phyloP scores from a whole-genome alignment of 2,797 vertebrate species.

The Sebastiscus albofasciatus region DNA sequence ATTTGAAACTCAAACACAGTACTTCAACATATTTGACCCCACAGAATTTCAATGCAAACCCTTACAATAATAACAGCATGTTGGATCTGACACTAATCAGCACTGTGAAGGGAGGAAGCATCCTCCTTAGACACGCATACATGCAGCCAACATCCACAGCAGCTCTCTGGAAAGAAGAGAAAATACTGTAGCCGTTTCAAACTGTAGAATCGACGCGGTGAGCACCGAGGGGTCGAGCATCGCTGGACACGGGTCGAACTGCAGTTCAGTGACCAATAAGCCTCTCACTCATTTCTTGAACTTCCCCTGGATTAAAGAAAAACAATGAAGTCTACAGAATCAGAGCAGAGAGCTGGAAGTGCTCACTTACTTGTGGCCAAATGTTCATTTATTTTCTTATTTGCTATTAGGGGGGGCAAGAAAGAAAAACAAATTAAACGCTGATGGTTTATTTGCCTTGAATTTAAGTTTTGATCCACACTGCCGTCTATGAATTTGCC shows the following conservation, averaged over 20 bases:
- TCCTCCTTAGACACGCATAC: neutral
- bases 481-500: neutral
- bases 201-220: neutral
- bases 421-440: neutral
- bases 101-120: neutral
- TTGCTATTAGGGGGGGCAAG: neutral
- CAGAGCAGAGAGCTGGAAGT: neutral
- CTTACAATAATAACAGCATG: neutral
- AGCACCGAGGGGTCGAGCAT: neutral
- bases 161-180: neutral
- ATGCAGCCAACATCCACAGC: neutral
- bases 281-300: neutral
- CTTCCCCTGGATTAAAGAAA: neutral
- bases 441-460: neutral
- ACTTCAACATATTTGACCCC: neutral
- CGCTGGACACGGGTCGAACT: neutral
- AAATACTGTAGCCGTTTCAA: neutral
- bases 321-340: neutral
- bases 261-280: constrained; percentile 6
- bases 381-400: neutral
- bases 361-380: neutral
- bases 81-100: neutral
- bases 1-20: neutral
- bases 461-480: neutral
- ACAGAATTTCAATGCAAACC: neutral